phyloP scores from a whole-genome alignment of 2,113 vertebrate genomes.

The Suncus etruscus region DNA sequence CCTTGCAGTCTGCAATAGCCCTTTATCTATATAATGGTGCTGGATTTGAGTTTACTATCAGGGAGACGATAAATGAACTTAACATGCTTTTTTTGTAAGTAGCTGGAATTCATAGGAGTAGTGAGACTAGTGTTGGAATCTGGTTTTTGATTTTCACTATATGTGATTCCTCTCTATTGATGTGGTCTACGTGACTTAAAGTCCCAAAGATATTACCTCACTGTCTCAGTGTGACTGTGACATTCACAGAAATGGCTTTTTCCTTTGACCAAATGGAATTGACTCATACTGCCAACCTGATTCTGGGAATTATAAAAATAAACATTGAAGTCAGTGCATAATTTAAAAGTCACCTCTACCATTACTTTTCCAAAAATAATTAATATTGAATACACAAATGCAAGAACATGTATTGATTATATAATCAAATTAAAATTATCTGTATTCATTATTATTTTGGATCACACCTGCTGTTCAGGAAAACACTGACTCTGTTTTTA shows the following conservation, averaged over 20 bases:
- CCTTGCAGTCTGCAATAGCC: neutral
- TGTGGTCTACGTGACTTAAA: neutral
- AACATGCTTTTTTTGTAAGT: neutral
- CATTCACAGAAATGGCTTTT: neutral
- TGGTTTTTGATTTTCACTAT: neutral
- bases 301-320: slow-evolving; percentile 10
- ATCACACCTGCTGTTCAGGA: too few relatives aligned
- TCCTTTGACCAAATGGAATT: too few relatives aligned
- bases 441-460: slow-evolving; percentile 57
- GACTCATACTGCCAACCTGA: neutral
- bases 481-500: too few relatives aligned
- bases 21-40: neutral
- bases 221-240: neutral
- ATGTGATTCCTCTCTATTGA: neutral
- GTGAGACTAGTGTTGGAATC: neutral
- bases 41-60: neutral
- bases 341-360: neutral
- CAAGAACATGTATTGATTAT: neutral
- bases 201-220: neutral
- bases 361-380: slow-evolving; percentile 17
- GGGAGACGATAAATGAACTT: neutral
- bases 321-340: neutral
- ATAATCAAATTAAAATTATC: neutral
- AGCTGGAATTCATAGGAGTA: neutral
- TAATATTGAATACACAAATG: neutral